Evolutionary conservation across 2,888 invertebrate genomes (phyloP), one percentile per base, ranked within the genome.

Genomic region (Cecidostiba fungosa): DNA sequence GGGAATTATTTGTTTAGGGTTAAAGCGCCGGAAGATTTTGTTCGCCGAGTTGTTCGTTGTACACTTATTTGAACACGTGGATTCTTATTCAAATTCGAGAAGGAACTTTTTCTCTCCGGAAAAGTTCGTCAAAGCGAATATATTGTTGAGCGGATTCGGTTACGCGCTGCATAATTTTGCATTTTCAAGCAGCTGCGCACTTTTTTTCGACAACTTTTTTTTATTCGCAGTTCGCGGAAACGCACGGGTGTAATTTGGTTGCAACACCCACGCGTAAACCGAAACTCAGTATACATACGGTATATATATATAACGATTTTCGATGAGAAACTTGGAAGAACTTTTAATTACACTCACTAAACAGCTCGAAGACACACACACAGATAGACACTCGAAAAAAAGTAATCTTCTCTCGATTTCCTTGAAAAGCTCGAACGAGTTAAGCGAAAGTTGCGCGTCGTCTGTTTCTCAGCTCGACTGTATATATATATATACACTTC

Each of bases 21-120:
- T 50, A 5, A 50, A 19, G 19, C n/a, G n/a, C 6, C 26, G 16
- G 8, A 19, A 69, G 19, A 70, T 36, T 70, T 69, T 70, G 6
- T 39, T 36, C 70, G n/a, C 10, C 1, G 16, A 29, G 12, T 50
- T 50, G 16, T 47, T 47, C 47, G 47, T 47, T 47, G 47, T 47
- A 47, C 19, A 16, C 5, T 3, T 50, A 19, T 50, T 50, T 43
- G n/a, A n/a, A n/a, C n/a, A n/a, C n/a, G 39, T 69, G 47, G 26
- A 69, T 69, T 69, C 78, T 78, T 78, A 69, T 78, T 78, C 47
- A 50, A 78, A 78, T 69, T 29, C 12, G 12, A 16, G 4, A 19
- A 19, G 0, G 8, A 62, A 47, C 47, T 69, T 78, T 73, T 29
- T n/a, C n/a, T 69, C 43, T 54, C 54, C 19, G 16, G 54, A 3